Evolutionary conservation across 2,888 invertebrate genomes (phyloP), one percentile per base, ranked within the genome.

Genomic region (Lepidocyrtinus sp.): DNA sequence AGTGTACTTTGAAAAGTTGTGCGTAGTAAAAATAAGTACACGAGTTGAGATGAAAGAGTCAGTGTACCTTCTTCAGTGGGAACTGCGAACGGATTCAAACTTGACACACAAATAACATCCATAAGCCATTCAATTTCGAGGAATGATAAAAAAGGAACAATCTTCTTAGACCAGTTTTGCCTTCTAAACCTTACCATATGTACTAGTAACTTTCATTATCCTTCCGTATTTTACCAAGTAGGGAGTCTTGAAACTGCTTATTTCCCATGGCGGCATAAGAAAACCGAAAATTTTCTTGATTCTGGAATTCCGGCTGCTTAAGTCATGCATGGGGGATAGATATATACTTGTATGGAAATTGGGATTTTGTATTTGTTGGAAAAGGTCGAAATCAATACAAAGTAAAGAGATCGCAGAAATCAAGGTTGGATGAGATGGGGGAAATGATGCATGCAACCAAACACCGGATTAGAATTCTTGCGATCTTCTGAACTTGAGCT

Each of bases 81-180:
- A 36, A 12, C 36, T 36, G 36, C 19, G 19, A 17, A 59, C 9
- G 63, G 63, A 22, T 63, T 63, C 63, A 22, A 22, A 2, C 63
- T 5, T 63, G 63, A 24, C 63, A 63, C 63, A 63, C 24, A 63
- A 63, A 24, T 63, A 63, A 63, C 27, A 70, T 59, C 25, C 61
- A 61, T 61, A 59, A 70, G 61, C 59, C 22, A 61, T 59, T 59
- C 69, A 70, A 25, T 61, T 59, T 27, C 55, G 5, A 67, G 45
- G 36, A 67, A 7, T 15, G 50, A 69, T 55, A 50, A 24, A 25
- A 69, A 17, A 25, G 26, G 25, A 69, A 17, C 50, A 24, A 36
- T 36, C 36, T 36, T 36, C 36, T 36, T 36, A 36, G 36, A 36
- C n/a, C n/a, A n/a, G n/a, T n/a, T 12, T 67, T 24, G 55, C 27